Evolutionary conservation across 2,888 invertebrate species (phyloP), one percentile per base, ranked within the genome.

Genomic region (Poecilobothrus nobilitatus): DNA sequence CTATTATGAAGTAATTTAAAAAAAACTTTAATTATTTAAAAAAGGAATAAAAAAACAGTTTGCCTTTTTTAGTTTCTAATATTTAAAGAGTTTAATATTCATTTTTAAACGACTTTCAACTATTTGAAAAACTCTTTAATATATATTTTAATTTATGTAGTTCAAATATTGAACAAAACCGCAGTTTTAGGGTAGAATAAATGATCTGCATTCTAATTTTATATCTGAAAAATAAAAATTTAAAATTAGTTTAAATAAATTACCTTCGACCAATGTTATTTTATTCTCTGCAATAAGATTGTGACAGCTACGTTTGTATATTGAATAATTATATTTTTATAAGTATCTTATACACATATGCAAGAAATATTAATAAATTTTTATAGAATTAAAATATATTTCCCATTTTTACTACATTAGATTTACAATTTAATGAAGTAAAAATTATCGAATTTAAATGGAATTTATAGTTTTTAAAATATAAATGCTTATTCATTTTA

Each of bases 101-200:
- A 27, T 27, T 27, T 27, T 27, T 27, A 27, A 27, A 27, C 5
- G 27, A 27, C 27, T 27, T 27, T 27, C 5, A 27, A 27, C 27
- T 27, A 27, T 27, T 27, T 27, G 27, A 27, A 27, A 27, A 27
- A 27, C 2, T n/a, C n/a, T n/a, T 27, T 27, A 27, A n/a, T 18
- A 53, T 41, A 41, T 12, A 41, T 53, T 53, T 53, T 53, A 18
- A 53, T 53, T 18, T 53, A 18, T 12, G 1, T 18, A 53, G 53
- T 53, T 53, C 53, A 53, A 53, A 53, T 53, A 53, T 53, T 53
- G 53, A 53, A 53, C 53, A 12, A 53, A 53, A 53, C n/a, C 15
- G 6, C 1, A n/a, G n/a, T n/a, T n/a, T n/a, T n/a, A n/a, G 18
- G 18, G 9, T 15, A 18, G 27, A 27, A 27, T 27, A 27, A 27